Conservation (phyloP, 2,113 vertebrate species). For the Cynocephalus volans region DNA sequence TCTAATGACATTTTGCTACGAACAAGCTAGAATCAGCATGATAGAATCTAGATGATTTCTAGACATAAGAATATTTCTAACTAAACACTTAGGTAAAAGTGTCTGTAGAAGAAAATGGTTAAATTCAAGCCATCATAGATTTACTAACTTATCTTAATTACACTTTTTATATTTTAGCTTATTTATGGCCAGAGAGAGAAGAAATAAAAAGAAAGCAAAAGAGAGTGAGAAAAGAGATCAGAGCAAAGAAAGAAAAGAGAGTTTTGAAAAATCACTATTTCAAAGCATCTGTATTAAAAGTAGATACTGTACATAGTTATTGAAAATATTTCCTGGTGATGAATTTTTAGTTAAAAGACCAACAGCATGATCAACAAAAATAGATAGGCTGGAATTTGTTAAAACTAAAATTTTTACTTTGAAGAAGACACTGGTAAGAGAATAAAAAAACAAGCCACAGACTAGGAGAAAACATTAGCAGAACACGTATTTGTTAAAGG, state of each 20-base stretch:
- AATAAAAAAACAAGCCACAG: constrained; percentile 8
- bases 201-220: background rate
- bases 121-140: background rate
- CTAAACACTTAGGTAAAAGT: background rate
- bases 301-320: background rate
- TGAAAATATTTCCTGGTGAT: background rate
- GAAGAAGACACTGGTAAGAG: background rate
- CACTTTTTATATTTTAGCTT: background rate
- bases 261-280: background rate
- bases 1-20: background rate
- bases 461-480: background rate
- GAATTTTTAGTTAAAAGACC: background rate
- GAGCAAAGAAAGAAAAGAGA: background rate
- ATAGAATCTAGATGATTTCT: background rate
- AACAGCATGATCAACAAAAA: background rate
- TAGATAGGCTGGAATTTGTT: background rate
- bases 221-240: background rate
- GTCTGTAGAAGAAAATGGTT: background rate
- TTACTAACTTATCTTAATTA: background rate
- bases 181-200: background rate
- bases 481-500: background rate
- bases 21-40: background rate
- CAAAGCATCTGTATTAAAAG: constrained; percentile 14
- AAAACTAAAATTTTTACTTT: constrained; percentile 7
- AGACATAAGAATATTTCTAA: background rate